Base-by-base conservation (phyloP, 1,140 invertebrate species). In the Arion vulgaris region DNA sequence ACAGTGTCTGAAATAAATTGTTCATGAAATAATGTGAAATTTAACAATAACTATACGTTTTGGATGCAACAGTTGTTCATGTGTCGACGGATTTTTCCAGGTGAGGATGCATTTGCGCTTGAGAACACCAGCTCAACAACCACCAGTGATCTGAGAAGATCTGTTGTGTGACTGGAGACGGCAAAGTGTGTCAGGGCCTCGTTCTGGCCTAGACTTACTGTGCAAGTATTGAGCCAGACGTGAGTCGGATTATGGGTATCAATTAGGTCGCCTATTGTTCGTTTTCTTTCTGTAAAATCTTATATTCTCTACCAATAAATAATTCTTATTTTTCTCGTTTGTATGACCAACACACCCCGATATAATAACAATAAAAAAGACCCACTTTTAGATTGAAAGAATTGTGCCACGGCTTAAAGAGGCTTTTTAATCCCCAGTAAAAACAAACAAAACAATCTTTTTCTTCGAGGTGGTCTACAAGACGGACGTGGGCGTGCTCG, bases 131-230 rank as follows among this genome's bases (percentile, higher is more conserved):
- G 19, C 2, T 0, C 62, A 28, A 17, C 28, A 23, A 13, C n/a
- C 28, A 5, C 5, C 5, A 45, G 41, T 7, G 15, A 45, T 45
- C 41, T 45, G 41, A 38, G 62, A 26, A n/a, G 15, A n/a, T 13
- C 9, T n/a, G 28, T 78, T 34, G 66, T 78, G 76, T 78, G 76
- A 78, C 76, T 78, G 57, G 76, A 45, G 41, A 7, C 41, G 5
- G 62, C 15, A 17, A 83, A 78, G 74, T 83, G 77, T 86, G 86
- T 87, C 84, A 84, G 62, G 76, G 87, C 87, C 87, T 88, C 87
- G 87, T 84, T 88, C 82, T 85, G 76, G 84, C 73, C 49, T 73
- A 84, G 83, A 84, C 83, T 73, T 84, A 81, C 79, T 53, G 69
- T 39, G 49, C n/a, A 83, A 78, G 68, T 80, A 78, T 71, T 76